Percentiles rank a stretch among this genome's conserved stretches.
phyloP scores from a whole-genome alignment of 2,888 invertebrate genomes.

The Hipparchia sbordonii region DNA sequence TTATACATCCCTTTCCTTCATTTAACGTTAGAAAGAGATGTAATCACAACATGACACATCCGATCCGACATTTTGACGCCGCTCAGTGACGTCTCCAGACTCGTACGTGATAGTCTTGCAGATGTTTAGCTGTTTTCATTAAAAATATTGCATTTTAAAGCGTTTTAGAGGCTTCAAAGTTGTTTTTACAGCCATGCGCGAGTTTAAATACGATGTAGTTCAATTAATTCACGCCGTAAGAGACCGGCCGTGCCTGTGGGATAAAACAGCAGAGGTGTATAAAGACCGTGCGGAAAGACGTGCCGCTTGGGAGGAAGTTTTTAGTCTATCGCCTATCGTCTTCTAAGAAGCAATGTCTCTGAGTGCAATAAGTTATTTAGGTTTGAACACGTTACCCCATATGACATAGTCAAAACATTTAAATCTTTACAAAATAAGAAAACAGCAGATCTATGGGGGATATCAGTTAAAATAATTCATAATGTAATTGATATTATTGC shows the following conservation, averaged over 20 bases:
- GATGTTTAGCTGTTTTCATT: conserved; percentile 16
- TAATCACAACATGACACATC: conserved; percentile 42
- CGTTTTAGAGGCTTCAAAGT: conserved; percentile 4
- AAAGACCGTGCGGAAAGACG: conserved; percentile 69
- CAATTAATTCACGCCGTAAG: conserved; percentile 58
- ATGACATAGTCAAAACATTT: no score
- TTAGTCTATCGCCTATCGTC: no score
- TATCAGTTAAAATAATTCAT: no score
- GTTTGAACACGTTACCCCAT: no score
- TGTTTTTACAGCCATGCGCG: conserved; percentile 50
- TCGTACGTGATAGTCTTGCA: conserved; percentile 54
- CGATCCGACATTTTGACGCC: conserved; percentile 61
- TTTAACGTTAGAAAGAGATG: conserved; percentile 24
- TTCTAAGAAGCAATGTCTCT: no score
- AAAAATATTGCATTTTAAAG: conserved; percentile 13
- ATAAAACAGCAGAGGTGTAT: conserved; percentile 67
- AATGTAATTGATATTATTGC: no score
- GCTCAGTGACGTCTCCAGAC: conserved; percentile 59
- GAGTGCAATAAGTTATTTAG: no score
- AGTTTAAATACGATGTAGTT: conserved; percentile 67
- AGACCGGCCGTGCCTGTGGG: conserved; percentile 70
- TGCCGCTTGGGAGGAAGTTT: conserved; percentile 72
- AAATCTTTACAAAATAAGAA: no score
- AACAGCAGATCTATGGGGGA: no score
- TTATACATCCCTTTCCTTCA: conserved; percentile 26